Evolutionary conservation across 2,888 invertebrate genomes (phyloP), one percentile per base, ranked within the genome.

Genomic region (Cerceris rybyensis): DNA sequence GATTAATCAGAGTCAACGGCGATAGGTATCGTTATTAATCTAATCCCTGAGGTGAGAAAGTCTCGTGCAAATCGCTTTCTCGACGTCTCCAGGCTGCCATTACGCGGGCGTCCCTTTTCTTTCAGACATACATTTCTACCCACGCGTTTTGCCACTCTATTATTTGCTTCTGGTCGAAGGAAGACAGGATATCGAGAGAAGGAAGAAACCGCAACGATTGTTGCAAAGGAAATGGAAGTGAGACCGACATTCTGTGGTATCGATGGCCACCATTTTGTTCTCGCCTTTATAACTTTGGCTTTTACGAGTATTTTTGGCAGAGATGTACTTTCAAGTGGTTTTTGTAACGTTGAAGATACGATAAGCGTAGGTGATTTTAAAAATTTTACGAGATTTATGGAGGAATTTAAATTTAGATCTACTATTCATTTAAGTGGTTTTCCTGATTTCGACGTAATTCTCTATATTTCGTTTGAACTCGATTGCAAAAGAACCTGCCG

Each of bases 21-120:
- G 71, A 69, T 72, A 66, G 69, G 11, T 50, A 46, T 67, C 58
- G 61, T 65, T 70, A 58, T 73, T 70, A 68, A 74, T 70, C 60
- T 69, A 69, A 80, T 71, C 71, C 13, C 66, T 43, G 68, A 78
- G 43, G 79, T 59, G 76, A 81, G 78, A 83, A 74, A 83, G 68
- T 28, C 43, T 4, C 39, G 39, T 11, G 78, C 61, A 52, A 68
- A 80, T 78, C 69, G 73, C 80, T 75, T 83, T 74, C 75, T 69
- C 61, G 55, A 28, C 41, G 57, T 17, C 42, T 49, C 64, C 59
- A 55, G 42, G 43, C 28, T 14, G 50, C 64, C 64, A 70, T 76
- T 80, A 74, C 59, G 13, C 46, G 43, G 54, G 13, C 57, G 75
- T 71, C 59, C 46, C 70, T 75, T 83, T 70, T 54, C 70, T 71